A percentile compares a stretch with the other conserved stretches of the same genome.
These are phyloP conservation scores for Callitettix versicolor DNA, from an alignment of 1,140 invertebrate species.

Conservation along the genomic window DNA sequence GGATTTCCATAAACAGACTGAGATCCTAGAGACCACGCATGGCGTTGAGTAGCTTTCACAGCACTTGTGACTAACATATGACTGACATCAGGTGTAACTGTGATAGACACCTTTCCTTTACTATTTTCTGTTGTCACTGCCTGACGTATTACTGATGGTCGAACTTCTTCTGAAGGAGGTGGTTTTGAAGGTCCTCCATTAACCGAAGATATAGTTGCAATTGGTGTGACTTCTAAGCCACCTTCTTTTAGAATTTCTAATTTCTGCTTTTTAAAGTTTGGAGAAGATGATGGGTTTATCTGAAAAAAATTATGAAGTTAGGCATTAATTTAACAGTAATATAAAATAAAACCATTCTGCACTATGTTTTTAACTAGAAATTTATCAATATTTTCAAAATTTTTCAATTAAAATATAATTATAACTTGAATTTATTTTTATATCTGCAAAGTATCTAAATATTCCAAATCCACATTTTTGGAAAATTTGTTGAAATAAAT, in stretches of 20 bases:
- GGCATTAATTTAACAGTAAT: too few species aligned
- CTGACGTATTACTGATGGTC: slow-evolving; percentile 31
- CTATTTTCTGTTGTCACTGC: slow-evolving; percentile 15
- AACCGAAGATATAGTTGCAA: slow-evolving; percentile 31
- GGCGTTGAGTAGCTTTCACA: slow-evolving; percentile 10
- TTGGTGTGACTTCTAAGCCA: slow-evolving; percentile 57
- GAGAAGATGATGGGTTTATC: slow-evolving; percentile 28
- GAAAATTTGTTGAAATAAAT: too few species aligned
- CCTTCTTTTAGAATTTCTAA: slow-evolving; percentile 60
- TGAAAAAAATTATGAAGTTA: slow-evolving; percentile 13
- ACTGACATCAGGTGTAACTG: slow-evolving; percentile 40
- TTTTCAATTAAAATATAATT: too few species aligned
- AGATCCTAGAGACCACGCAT: slow-evolving; percentile 32
- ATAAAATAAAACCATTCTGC: too few species aligned
- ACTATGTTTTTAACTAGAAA: too few species aligned
- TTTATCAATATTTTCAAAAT: too few species aligned
- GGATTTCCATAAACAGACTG: slow-evolving; percentile 59
- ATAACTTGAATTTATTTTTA: too few species aligned
- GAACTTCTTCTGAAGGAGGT: slow-evolving; percentile 22
- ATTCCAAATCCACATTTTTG: too few species aligned
- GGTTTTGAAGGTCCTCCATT: not conserved
- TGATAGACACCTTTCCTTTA: slow-evolving; percentile 35
- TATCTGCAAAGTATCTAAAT: too few species aligned
- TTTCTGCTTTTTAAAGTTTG: slow-evolving; percentile 52
- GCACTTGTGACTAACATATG: slow-evolving; percentile 29